Base-by-base conservation (phyloP, 2,113 vertebrate species). In the Cyphomyrus plagiostoma region DNA sequence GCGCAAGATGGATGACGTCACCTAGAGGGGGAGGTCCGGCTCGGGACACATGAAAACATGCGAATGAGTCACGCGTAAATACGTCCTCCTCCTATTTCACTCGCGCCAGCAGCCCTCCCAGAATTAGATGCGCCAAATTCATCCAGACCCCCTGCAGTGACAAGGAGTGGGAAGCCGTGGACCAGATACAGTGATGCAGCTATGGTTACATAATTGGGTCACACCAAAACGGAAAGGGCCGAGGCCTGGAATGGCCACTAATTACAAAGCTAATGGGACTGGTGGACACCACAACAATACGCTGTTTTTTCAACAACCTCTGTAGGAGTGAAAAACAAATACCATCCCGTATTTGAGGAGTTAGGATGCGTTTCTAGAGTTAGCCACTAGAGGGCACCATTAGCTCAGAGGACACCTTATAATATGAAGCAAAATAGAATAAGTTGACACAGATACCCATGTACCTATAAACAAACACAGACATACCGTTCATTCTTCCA, bases 321-420 rank as follows among this genome's bases (percentile, higher is more conserved):
- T 9, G 3, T 84, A 2, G 45, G 82, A 84, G 45, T 42, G 23
- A 84, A 84, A 84, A 42, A 84, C 23, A 48, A 80, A 70, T 70
- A 70, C 62, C 10, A 30, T 15, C 80, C 19, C 35, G 6, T 84
- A 84, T 23, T 42, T 9, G 80, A 48, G 45, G 42, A 48, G 42
- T 83, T 83, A 48, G 19, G 15, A n/a, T 53, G 17, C 48, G 30
- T 17, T 85, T 86, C 45, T 82, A 39, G 26, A 17, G 9, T 21
- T 6, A 66, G 82, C 56, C 89, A 89, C 21, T 9, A 89, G 89
- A 89, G 45, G 89, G 89, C 23, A 53, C 21, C 56, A 45, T 89
- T 89, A 45, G 30, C 50, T 53, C 50, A 26, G 21, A 35, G 26
- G 7, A 46, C 82, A 42, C 4, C 21, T 15, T 6, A 9, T 39